phyloP scores from a whole-genome alignment of 2,888 invertebrate genomes.

The Drosophila aldrichi region DNA sequence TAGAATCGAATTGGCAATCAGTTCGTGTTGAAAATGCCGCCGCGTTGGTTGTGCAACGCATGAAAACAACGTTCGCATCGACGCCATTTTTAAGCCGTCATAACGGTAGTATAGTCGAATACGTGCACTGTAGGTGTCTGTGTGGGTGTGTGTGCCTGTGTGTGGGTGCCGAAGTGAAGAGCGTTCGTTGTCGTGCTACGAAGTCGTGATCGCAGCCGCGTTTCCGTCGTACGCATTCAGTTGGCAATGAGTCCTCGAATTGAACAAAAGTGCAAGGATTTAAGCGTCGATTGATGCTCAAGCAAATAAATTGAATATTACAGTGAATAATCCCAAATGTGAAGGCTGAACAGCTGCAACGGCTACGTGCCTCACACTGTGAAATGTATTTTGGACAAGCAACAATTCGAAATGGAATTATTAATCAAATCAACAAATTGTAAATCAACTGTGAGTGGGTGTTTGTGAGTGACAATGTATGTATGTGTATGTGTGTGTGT shows the following conservation, averaged over 20 bases:
- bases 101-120: slow-evolving; percentile 67
- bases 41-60: slow-evolving; percentile 72
- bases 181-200: slow-evolving; percentile 43
- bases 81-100: slow-evolving; percentile 54
- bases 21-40: slow-evolving; percentile 76
- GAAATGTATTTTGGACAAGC: slow-evolving; percentile 24
- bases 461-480: neutral
- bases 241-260: slow-evolving; percentile 57
- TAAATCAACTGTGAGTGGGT: neutral
- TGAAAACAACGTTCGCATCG: slow-evolving; percentile 38
- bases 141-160: slow-evolving; percentile 8
- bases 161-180: slow-evolving; percentile 46
- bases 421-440: slow-evolving; percentile 16
- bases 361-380: slow-evolving; percentile 43
- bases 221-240: slow-evolving; percentile 56
- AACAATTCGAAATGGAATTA: slow-evolving; percentile 13
- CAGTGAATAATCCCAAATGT: slow-evolving; percentile 25
- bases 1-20: slow-evolving; percentile 45
- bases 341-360: slow-evolving; percentile 23
- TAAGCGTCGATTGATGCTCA: slow-evolving; percentile 8
- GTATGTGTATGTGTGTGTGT: neutral
- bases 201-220: slow-evolving; percentile 59
- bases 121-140: slow-evolving; percentile 17
- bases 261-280: slow-evolving; percentile 44
- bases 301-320: slow-evolving; percentile 20